Base-by-base conservation (phyloP, 2,797 vertebrate genomes). In the Enteromius radiatus region DNA sequence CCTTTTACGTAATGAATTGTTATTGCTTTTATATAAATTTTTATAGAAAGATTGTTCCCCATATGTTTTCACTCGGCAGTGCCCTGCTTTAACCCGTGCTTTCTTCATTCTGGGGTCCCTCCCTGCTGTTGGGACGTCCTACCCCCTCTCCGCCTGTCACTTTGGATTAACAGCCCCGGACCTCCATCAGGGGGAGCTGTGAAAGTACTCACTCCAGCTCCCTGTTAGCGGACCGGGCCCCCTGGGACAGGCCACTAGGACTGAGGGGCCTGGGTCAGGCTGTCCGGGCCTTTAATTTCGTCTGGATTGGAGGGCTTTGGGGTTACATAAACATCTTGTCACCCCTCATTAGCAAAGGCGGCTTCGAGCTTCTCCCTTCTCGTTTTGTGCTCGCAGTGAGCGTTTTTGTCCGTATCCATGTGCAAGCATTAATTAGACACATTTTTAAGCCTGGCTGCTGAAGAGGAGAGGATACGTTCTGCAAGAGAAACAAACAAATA, bases 281-380 rank as follows among this genome's bases (percentile, higher is more conserved):
- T 83, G 88, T 92, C 91, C 90, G 84, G 92, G 91, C 85, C 91
- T 91, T 88, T 95, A 94, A 95, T 94, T 95, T 91, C 89, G 84
- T 92, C 91, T 93, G 92, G 93, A 92, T 92, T 91, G 90, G 89
- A 88, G 92, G 91, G 92, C 92, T 92, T 91, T 87, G 92, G 92
- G 94, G 94, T 95, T 95, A 95, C 93, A 89, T 93, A 95, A 95
- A 95, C 94, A 95, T 93, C 85, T 86, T 93, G 93, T 95, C 94
- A 93, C 82, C 90, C 86, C 85, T 92, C 90, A 94, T 95, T 93
- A 95, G 89, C 85, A 82, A 86, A 87, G 91, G 89, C 90, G 84
- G 82, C 77, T 86, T 78, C 54, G 71, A 23, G 54, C 88, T 83
- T 38, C 67, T 17, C 33, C 74, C 71, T 47, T 43, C n/a, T 61